Evolutionary conservation across 2,888 invertebrate species (phyloP), one percentile per base, ranked within the genome.

Genomic region (Hirtodrosophila trivittata): DNA sequence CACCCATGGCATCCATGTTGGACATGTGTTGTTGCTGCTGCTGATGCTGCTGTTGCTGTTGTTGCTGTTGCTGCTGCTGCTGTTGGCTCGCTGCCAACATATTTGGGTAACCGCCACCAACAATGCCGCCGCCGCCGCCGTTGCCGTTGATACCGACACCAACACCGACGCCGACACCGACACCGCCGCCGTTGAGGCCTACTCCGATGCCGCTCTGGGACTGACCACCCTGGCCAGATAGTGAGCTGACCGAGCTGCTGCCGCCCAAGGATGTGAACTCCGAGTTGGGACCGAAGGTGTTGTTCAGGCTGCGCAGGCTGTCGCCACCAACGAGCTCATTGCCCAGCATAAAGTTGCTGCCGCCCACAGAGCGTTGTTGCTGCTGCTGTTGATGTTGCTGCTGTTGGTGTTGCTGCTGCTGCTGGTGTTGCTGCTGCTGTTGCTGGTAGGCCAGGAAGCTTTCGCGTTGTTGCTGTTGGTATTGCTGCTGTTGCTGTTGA

Each of bases 381-480:
- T 70, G 70, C 0, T 84, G 78, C 0, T 88, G 88, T 2, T 60
- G 71, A 0, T 77, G 72, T 0, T 73, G 73, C 0, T 64, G 75
- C 0, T 87, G 82, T 0, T 89, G 89, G 0, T 93, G 93, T 0
- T 85, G 86, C 0, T 77, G 92, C 92, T 54, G 93, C 0, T 54
- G 93, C 0, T 78, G 75, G 1, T 70, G 68, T 0, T 66, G 75
- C 0, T 75, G 73, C 1, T 75, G 67, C n/a, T 71, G 74, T 21
- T 74, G 69, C 12, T 69, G 68, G 26, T 69, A 69, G 35, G 68
- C 68, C 66, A 69, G 71, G 55, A 71, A 71, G 55, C 56, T 73
- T 70, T 70, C 52, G 51, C 67, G 76, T 49, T 67, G 58, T 25
- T 92, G 93, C 10, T 74, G 75, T 2, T 78, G 75, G 7, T 81